Evolutionary conservation across 2,113 vertebrate species (phyloP).

Genomic region (Poeciliopsis prolifica): DNA sequence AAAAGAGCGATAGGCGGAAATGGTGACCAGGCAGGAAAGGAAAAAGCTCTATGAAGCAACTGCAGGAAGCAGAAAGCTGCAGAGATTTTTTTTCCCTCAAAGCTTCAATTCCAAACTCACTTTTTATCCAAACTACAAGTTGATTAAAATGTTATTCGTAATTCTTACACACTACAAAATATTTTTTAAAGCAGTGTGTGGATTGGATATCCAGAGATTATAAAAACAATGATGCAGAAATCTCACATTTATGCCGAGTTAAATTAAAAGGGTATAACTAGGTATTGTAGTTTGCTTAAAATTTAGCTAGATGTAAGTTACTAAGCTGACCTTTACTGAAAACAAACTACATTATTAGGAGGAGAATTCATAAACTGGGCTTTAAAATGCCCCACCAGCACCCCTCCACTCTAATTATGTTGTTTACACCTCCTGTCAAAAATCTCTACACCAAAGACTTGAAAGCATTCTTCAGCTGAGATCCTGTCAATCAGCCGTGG

Average conservation of each 20-base stretch:
- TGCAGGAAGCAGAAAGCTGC: conserved; percentile 47
- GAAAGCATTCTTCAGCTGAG: conserved; percentile 17
- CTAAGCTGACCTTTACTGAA: too few relatives aligned
- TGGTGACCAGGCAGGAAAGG: conserved; percentile 60
- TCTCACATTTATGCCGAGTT: background rate
- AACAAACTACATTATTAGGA: too few relatives aligned
- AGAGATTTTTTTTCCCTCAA: conserved; percentile 2
- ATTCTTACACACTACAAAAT: too few relatives aligned
- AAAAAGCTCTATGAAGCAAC: conserved; percentile 61
- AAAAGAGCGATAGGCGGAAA: conserved; percentile 55
- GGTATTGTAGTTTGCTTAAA: background rate
- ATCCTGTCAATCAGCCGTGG: background rate
- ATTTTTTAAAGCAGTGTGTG: too few relatives aligned
- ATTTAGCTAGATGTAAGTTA: too few relatives aligned
- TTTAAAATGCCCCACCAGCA: too few relatives aligned
- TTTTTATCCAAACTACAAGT: background rate
- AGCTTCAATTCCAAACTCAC: background rate
- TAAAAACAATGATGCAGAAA: too few relatives aligned
- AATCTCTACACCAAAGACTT: background rate
- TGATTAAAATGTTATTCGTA: background rate
- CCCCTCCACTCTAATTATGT: background rate
- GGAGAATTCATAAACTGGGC: background rate
- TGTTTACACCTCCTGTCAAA: background rate
- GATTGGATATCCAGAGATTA: too few relatives aligned
- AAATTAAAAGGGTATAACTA: background rate